Base-by-base conservation (phyloP, 2,113 vertebrate genomes). In the Uropsilus gracilis region DNA sequence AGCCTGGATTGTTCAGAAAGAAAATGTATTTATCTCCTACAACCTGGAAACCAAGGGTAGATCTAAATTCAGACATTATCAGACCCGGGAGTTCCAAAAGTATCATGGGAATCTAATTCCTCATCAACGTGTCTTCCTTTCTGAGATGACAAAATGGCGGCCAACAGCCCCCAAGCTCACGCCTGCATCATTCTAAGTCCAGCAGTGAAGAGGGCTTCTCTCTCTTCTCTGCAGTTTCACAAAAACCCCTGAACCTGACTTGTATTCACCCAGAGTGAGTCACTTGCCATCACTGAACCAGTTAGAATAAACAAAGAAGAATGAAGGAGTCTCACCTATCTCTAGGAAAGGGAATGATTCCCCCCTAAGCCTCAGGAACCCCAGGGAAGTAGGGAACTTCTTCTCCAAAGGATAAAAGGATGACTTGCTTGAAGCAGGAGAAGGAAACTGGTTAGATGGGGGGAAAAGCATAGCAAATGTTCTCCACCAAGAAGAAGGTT, bases 381-480 rank as follows among this genome's bases (percentile, higher is more conserved):
- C 1, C 4, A 10, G 2, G 42, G 32, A 2, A 50, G 3, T 22
- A 72, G 4, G 37, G 10, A 3, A n/a, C n/a, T n/a, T n/a, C 10
- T 59, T 69, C 48, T 63, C 68, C 61, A 24, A 39, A 76, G 50
- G 55, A 17, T 28, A 28, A 8, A 8, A 28, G 18, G 28, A 48
- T 22, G 26, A 11, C 11, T 48, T 30, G 24, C 16, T 24, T 22
- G 63, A 59, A 73, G 34, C 69, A 24, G 44, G 42, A 48, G 32
- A 76, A 66, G 53, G 22, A 39, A 18, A 9, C 14, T 24, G 32
- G 16, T n/a, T 13, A 30, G 69, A n/a, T n/a, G n/a, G n/a, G n/a
- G n/a, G 3, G 16, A 53, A 53, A 39, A 53, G 24, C 30, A 39
- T 10, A 86, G 37, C 32, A 37, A 66, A 50, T n/a, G 28, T 42